Evolutionary conservation across 1,140 invertebrate species (phyloP).

Genomic region (Cydia strobilella): DNA sequence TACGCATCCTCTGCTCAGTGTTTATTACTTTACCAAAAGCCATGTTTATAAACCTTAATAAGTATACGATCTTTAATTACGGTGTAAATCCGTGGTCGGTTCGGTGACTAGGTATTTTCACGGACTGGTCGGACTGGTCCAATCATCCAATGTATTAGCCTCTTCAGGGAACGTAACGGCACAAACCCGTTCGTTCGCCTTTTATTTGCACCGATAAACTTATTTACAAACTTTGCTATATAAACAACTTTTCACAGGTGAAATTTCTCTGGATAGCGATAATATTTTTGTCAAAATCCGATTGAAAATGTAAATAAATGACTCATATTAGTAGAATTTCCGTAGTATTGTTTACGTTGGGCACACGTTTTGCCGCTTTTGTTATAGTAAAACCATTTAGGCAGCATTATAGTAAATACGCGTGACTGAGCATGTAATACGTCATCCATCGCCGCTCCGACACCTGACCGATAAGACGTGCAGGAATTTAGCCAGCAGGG

Average conservation of each 20-base stretch:
- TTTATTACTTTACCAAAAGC: neutral
- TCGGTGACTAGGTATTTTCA: slow-evolving; percentile 6
- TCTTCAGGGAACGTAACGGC: slow-evolving; percentile 23
- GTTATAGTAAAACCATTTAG: slow-evolving; percentile 41
- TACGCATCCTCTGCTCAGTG: neutral
- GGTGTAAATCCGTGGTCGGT: neutral
- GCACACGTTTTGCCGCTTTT: slow-evolving; percentile 49
- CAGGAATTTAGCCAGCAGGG: slow-evolving; percentile 28
- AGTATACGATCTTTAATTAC: neutral
- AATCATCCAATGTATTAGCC: neutral
- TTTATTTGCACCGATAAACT: slow-evolving; percentile 10
- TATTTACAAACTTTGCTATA: slow-evolving; percentile 18
- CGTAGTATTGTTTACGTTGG: slow-evolving; percentile 49
- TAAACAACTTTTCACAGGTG: neutral
- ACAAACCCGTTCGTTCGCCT: slow-evolving; percentile 30
- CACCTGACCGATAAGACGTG: slow-evolving; percentile 23
- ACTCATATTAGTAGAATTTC: slow-evolving; percentile 45
- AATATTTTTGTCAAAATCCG: slow-evolving; percentile 1
- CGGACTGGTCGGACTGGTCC: slow-evolving; percentile 21
- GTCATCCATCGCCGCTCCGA: slow-evolving; percentile 23
- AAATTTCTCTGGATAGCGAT: neutral
- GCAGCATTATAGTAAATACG: neutral
- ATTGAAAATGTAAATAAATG: slow-evolving; percentile 16
- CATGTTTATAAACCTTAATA: neutral
- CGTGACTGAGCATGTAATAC: neutral